Evolutionary conservation across 2,113 vertebrate species (phyloP), one percentile per base, ranked within the genome.

Genomic region (Carollia perspicillata): DNA sequence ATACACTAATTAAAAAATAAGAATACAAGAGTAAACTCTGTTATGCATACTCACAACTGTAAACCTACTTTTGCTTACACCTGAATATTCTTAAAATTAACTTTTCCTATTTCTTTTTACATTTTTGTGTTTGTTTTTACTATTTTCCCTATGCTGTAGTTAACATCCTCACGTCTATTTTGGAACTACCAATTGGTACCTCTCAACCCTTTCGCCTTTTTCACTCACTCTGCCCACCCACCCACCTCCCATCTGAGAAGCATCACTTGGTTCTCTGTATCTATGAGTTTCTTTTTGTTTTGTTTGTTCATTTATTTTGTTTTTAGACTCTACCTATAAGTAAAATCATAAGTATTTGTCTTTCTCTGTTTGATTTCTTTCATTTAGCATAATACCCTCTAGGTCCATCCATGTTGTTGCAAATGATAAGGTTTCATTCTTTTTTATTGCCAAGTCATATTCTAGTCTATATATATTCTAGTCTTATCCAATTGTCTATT

Each of bases 11-110:
- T 65, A 65, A 65, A 65, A 65, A 65, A 65, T 65, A 65, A 65
- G 28, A 65, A 30, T 33, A 60, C 58, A 30, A 60, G 63, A 65
- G n/a, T 65, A 65, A 65, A 65, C 63, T 65, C 12, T 65, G 12
- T 33, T 65, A 33, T 8, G 3, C 58, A 60, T 30, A 60, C 58
- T 30, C 58, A 60, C 28, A 74, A 75, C 28, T 75, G 28, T 75
- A 75, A 75, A 47, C 11, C 16, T 75, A 75, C 72, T 75, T 75
- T 75, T 75, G 17, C 28, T 28, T 17, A 75, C 28, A 16, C 8
- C 44, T n/a, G 72, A 33, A 75, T 83, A 68, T 65, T 75, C 33
- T 53, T 95, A 69, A 96, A 88, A 90, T 90, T 90, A 93, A 74
- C 84, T 88, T 75, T 37, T 84, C 26, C 37, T 94, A 4, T 55